Percentiles rank a stretch among this genome's conserved stretches.
Conservation (phyloP, 2,113 vertebrate genomes). For the Acrocephalus arundinaceus region DNA sequence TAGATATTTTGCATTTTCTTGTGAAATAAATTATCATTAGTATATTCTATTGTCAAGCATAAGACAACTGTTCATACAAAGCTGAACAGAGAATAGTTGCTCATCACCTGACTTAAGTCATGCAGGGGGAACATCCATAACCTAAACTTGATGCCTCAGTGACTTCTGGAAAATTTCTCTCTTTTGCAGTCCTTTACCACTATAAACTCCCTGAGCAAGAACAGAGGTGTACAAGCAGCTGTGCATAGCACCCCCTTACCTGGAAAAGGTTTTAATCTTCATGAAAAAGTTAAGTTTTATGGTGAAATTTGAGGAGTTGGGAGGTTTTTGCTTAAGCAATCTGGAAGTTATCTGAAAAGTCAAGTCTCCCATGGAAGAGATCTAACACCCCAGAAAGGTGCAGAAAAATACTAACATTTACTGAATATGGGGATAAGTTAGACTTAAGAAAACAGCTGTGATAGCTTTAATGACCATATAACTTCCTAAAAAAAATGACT, state of each 20-base stretch:
- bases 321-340: background rate
- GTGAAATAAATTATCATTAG: background rate
- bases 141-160: background rate
- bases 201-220: background rate
- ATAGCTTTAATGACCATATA: background rate
- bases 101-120: background rate
- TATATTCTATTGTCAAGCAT: background rate
- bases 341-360: background rate
- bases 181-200: background rate
- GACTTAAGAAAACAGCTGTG: background rate
- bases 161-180: background rate
- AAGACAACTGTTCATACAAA: background rate
- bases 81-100: background rate
- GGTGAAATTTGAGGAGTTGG: background rate
- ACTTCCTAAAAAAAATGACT: background rate
- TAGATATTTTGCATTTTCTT: background rate
- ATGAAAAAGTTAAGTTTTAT: background rate
- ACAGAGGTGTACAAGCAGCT: background rate
- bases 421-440: background rate
- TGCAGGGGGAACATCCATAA: background rate
- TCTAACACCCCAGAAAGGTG: background rate
- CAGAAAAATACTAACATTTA: background rate
- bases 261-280: background rate
- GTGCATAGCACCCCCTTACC: background rate
- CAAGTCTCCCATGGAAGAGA: background rate